Base-by-base conservation (phyloP, 2,797 vertebrate genomes). In the Coilia nasus region DNA sequence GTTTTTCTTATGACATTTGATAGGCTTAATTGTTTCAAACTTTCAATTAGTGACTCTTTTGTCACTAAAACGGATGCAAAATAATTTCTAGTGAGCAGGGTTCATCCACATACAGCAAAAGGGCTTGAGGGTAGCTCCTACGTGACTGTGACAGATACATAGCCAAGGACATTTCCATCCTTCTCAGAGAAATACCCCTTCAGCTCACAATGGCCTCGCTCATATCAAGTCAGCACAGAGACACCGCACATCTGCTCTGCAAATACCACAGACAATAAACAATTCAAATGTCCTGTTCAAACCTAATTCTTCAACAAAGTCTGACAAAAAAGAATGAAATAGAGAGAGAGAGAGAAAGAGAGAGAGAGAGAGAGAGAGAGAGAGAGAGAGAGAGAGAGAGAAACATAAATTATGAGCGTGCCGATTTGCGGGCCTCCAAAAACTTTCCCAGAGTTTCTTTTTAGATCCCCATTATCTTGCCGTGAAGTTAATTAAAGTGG, bases 401-500 rank as follows among this genome's bases (percentile, higher is more conserved):
- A 93, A 93, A 93, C 90, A 92, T 90, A 93, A 94, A 95, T 94
- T 93, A 93, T 62, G 86, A 86, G 80, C 88, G 64, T 93, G 35
- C 71, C 6, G 71, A 41, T 92, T 90, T 82, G 85, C 86, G 88
- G 91, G 91, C 87, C 83, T 82, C 89, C 81, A 86, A 90, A 93
- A 94, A 94, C 91, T 94, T 95, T 94, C 89, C 67, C 21, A 19
- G 90, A 93, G 89, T 94, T 91, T 91, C 44, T 82, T 81, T 91
- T 91, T 84, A 87, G 87, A 91, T 90, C 85, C 85, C 93, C 90
- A 95, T 96, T 96, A 95, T 96, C 95, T 95, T 89, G 90, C 85
- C 84, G 91, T 88, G 89, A 94, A 96, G 95, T 96, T 96, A 96
- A 96, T 96, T 96, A 96, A 96, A 95, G 95, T 94, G 90, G 92